A percentile compares a stretch with the other conserved stretches of the same genome.
Conservation (phyloP, 2,113 vertebrate species). For the Urocolius indicus region DNA sequence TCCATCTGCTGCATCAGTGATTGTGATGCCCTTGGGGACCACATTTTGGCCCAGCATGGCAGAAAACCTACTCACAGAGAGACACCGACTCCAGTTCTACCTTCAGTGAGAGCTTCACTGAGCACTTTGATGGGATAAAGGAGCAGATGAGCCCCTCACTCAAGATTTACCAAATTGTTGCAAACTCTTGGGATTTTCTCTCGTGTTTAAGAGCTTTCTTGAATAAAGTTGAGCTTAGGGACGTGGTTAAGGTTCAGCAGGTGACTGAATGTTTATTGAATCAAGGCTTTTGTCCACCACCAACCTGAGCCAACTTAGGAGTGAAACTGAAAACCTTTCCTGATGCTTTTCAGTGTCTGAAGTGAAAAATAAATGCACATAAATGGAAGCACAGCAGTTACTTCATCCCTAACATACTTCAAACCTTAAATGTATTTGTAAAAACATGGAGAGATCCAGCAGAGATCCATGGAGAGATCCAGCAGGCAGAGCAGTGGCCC, state of each 20-base stretch:
- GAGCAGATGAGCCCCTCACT: neutral
- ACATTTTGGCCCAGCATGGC: neutral
- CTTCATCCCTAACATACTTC: neutral
- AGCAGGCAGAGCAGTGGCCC: neutral
- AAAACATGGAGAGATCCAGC: neutral
- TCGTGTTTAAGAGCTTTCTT: neutral
- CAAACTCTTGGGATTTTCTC: neutral
- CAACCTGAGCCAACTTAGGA: neutral
- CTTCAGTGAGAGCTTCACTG: neutral
- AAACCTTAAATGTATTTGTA: neutral
- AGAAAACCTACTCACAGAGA: accelerated
- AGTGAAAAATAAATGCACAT: neutral
- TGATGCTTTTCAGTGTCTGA: neutral
- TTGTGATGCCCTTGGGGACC: neutral
- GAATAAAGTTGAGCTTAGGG: neutral
- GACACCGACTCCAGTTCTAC: accelerated
- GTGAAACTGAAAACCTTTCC: neutral
- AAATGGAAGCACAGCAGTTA: neutral
- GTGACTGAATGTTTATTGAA: neutral
- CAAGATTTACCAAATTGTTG: neutral
- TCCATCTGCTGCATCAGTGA: neutral
- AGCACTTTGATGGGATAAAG: neutral
- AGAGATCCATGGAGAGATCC: neutral
- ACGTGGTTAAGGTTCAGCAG: neutral
- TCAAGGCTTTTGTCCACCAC: neutral